Evolutionary conservation across 35 echinoderm and acorn worm genomes (phyloP).

Genomic region (Apostichopus parvimensis): DNA sequence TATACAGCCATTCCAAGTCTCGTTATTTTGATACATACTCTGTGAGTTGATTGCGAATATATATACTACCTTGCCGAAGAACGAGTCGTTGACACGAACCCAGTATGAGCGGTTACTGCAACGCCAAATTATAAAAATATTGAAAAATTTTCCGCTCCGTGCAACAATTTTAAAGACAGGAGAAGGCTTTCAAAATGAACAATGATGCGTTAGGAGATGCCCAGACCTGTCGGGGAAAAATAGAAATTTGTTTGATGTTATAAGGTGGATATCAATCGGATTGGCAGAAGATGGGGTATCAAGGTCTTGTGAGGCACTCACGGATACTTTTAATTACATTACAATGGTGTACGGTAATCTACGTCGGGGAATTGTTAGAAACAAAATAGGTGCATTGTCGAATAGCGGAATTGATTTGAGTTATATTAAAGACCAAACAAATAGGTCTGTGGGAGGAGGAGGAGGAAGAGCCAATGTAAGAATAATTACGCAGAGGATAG

Average conservation of each 20-base stretch:
- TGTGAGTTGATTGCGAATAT: background rate
- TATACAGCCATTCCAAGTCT: background rate
- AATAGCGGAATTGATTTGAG: slow-evolving; percentile 46
- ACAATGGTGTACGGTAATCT: slow-evolving; percentile 29
- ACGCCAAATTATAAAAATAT: slow-evolving; percentile 36
- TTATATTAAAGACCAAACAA: slow-evolving; percentile 20
- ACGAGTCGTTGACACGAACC: background rate
- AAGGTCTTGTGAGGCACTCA: slow-evolving; percentile 16
- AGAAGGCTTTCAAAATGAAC: slow-evolving; percentile 5
- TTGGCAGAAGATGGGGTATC: slow-evolving; percentile 36
- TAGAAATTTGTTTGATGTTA: slow-evolving; percentile 36
- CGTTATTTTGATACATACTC: background rate
- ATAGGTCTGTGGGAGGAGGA: slow-evolving; percentile 28
- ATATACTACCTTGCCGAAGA: background rate
- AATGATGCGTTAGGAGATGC: slow-evolving; percentile 6
- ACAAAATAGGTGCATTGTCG: background rate
- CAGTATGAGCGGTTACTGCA: background rate
- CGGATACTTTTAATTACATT: slow-evolving; percentile 31
- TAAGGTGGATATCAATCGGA: background rate
- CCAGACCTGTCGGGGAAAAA: slow-evolving; percentile 30
- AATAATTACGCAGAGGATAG: background rate
- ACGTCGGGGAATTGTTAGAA: slow-evolving; percentile 25
- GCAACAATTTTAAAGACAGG: slow-evolving; percentile 8
- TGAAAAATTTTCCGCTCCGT: slow-evolving; percentile 41
- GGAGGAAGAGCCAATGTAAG: background rate